Base-by-base conservation (phyloP, 2,888 invertebrate genomes). In the Perizoma flavofasciatum region DNA sequence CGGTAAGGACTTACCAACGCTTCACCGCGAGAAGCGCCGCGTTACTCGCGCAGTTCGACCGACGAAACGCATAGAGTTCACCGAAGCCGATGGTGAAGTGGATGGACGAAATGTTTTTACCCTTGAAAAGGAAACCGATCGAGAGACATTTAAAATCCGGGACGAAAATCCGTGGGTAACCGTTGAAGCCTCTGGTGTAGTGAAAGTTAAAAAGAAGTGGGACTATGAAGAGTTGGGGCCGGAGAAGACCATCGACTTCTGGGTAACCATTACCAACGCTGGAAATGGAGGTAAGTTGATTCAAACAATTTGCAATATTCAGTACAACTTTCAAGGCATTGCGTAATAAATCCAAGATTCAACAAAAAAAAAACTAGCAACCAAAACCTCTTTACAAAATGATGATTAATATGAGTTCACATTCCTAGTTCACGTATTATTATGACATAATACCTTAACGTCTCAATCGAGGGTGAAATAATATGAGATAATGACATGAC, bases 151-250 rank as follows among this genome's bases (percentile, higher is more conserved):
- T 86, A 97, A 98, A 89, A 97, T 98, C 78, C 94, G 98, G 74
- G 98, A 98, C 78, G 97, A 97, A 83, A 98, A 98, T 92, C 96
- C 96, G 69, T 98, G 98, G 98, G 97, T 98, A 58, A 97, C 96
- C 48, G 97, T 98, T 55, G 97, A 97, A 86, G 95, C 96, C 48
- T 97, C 97, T 89, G 98, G 98, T 73, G 96, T 97, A 58, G 97
- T 98, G 77, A 95, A 96, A 78, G 98, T 98, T 68, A 97, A 97
- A 90, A 97, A 97, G 95, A 97, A 97, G 95, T 98, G 98, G 98
- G 98, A 98, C 94, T 98, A 97, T 87, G 98, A 98, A 82, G 98
- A 98, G 81, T 89, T 98, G 49, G 98, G 98, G 34, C 97, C 97
- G 2, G 98, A 98, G 90, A 98, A 98, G 86, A 98, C 97, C 9